Evolutionary conservation across 2,888 invertebrate species (phyloP).

Genomic region (Pollenia amentaria): DNA sequence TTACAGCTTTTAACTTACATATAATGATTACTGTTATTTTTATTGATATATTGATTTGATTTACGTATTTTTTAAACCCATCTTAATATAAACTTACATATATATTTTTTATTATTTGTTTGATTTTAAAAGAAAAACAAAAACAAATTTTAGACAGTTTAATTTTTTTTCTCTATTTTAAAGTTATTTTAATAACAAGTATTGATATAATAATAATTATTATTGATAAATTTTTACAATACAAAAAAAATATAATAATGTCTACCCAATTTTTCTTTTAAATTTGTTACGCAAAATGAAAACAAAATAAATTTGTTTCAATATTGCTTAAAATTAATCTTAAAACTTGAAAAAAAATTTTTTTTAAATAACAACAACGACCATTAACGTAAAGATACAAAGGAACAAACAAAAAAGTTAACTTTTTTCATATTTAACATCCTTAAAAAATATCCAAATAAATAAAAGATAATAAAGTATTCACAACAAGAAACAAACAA

Average conservation of each 20-base stretch:
- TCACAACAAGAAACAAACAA: conserved; percentile 28
- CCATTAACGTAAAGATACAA: conserved; percentile 63
- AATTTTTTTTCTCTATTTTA: conserved; percentile 58
- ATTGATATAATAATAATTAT: conserved; percentile 45
- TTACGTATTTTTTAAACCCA: conserved; percentile 54
- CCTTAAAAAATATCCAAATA: conserved; percentile 49
- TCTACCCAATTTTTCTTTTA: conserved; percentile 58
- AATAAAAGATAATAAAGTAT: conserved; percentile 54
- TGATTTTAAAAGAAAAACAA: conserved; percentile 72
- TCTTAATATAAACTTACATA: conserved; percentile 66
- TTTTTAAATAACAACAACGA: conserved; percentile 37
- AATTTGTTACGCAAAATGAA: conserved; percentile 53
- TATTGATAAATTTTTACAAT: conserved; percentile 57
- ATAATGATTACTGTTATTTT: conserved; percentile 73
- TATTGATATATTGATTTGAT: conserved; percentile 63
- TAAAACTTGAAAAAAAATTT: conserved; percentile 34
- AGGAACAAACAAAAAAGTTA: conserved; percentile 7
- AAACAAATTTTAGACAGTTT: conserved; percentile 73
- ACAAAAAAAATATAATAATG: conserved; percentile 50
- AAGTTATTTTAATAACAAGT: conserved; percentile 49
- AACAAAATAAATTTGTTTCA: conserved; percentile 68
- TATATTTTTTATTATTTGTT: conserved; percentile 68
- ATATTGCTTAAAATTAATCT: conserved; percentile 67
- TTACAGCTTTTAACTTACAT: conserved; percentile 13
- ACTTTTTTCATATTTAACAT: conserved; percentile 42